Evolutionary conservation across 1,140 invertebrate species (phyloP), one percentile per base, ranked within the genome.

Genomic region (Heterodera schachtii): DNA sequence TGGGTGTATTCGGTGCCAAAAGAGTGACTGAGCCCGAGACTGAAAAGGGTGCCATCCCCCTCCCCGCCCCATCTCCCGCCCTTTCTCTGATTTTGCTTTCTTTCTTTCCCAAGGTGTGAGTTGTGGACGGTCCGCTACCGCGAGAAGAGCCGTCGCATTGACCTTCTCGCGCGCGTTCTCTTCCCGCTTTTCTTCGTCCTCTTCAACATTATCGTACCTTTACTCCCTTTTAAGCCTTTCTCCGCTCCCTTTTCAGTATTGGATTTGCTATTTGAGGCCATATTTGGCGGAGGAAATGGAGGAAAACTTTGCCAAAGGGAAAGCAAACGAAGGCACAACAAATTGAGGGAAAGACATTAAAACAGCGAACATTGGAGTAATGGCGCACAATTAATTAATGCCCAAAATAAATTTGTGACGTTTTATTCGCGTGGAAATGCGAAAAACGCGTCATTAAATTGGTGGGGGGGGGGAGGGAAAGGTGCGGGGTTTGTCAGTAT

Each of bases 161-260:
- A 89, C 77, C 52, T 90, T 47, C 64, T 90, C 57, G 87, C 87
- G 6, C 85, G 87, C 43, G 80, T 88, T 11, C 13, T 88, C 11
- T 88, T 88, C 74, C 87, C 87, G 41, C 31, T 86, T n/a, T 80
- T 75, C 46, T 88, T 88, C 79, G 75, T 88, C 13, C 43, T 90
- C 31, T 88, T 88, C 76, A 88, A 88, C 76, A 74, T 89, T 73
- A 88, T 85, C 64, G 86, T 87, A 73, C 76, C 84, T 6, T 16
- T 66, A 70, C 46, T 74, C 13, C 80, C 8, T 6, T 9, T 49
- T 49, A 49, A 4, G 47, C 9, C 9, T 49, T 49, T 49, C n/a
- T n/a, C n/a, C n/a, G n/a, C n/a, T 43, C 76, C 57, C 21, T 16
- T 84, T 87, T 89, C 82, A 89, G 87, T 88, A 88, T 70, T 88